Evolutionary conservation across 2,888 invertebrate species (phyloP), one percentile per base, ranked within the genome.

Genomic region (Sthenelais limicola): DNA sequence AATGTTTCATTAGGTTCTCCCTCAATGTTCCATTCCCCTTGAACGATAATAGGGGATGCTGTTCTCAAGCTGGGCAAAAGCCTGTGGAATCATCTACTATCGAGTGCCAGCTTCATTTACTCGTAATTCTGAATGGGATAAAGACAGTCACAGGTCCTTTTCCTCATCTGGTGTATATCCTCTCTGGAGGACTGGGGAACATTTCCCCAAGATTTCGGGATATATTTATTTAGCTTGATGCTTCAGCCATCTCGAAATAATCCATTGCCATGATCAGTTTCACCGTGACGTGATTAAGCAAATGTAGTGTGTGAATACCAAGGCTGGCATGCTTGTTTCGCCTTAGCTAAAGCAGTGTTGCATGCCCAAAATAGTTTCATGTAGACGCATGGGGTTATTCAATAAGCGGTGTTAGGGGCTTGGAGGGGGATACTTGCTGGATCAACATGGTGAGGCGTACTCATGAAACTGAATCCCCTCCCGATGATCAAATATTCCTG

Each of bases 401-500:
- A 62, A 62, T 62, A 24, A 62, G 28, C 9, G 26, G 35, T 26
- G 26, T 62, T 62, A 33, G 32, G 52, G 32, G 30, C 21, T 24
- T 32, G n/a, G 30, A 48, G n/a, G 24, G 56, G 30, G 56, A 56
- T 56, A 56, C 56, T 56, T 24, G 56, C n/a, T 24, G 56, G 30
- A 56, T 32, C 56, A 56, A 56, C 56, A 56, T 32, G 33, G 30
- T 24, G n/a, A n/a, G 33, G 56, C 56, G 4, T 24, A 43, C 15
- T 24, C 35, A 62, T 38, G 62, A 62, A 62, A 62, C 38, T 3
- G 62, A 43, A 35, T 24, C 38, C 62, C 21, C 35, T 7, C 21
- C 35, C 38, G 18, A 35, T 62, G 62, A 62, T 62, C 62, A 62
- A 62, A 62, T 38, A 62, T 35, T 35, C 38, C 62, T 38, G 24